Conservation (phyloP, 2,113 vertebrate genomes). For the Laticauda colubrina region DNA sequence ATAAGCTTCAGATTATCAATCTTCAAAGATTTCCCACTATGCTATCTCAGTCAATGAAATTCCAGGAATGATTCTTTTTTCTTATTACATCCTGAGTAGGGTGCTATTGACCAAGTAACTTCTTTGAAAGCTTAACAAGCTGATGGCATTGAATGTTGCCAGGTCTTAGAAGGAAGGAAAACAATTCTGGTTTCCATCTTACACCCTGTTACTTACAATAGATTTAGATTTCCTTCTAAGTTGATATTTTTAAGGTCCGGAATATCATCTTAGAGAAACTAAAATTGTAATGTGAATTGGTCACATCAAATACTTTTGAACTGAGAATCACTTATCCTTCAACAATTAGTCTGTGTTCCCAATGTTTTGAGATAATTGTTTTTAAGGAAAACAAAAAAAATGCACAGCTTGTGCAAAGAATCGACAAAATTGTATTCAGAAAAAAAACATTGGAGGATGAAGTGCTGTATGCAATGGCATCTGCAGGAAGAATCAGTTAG, state of each 20-base stretch:
- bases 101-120: not conserved
- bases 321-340: not conserved
- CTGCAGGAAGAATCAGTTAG: not conserved
- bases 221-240: not conserved
- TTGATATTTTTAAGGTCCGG: not conserved
- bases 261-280: not conserved
- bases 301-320: not conserved
- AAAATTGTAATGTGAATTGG: not conserved
- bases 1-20: not conserved
- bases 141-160: not conserved
- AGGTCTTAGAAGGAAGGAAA: not conserved
- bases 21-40: not conserved
- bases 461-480: not conserved
- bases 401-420: not conserved
- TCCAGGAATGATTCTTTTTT: not conserved
- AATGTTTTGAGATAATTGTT: not conserved
- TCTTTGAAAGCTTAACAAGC: not conserved
- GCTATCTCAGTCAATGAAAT: conserved; percentile 23
- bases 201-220: not conserved
- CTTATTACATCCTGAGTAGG: not conserved
- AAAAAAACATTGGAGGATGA: not conserved
- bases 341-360: not conserved
- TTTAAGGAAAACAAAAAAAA: not conserved
- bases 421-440: not conserved
- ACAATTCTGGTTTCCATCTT: not conserved